These are phyloP conservation scores for Oreochromis aureus DNA, from an alignment of 2,113 vertebrate genomes.

Conservation along the genomic window DNA sequence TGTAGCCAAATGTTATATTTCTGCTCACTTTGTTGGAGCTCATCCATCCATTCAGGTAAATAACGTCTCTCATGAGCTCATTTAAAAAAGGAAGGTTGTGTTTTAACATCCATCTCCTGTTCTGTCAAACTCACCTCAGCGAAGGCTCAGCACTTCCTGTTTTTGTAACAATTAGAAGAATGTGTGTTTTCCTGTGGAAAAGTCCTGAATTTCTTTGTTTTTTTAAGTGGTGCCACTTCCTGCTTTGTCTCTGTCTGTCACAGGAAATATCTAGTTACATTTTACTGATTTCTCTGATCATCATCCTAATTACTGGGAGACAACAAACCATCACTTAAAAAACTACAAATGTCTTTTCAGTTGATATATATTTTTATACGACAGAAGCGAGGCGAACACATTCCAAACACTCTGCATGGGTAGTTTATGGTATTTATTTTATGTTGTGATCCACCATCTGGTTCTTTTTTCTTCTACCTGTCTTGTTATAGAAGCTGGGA, in stretches of 20 bases:
- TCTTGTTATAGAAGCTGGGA: neutral
- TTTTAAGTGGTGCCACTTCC: slow-evolving; percentile 21
- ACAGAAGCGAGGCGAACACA: neutral
- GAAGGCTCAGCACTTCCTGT: slow-evolving; percentile 33
- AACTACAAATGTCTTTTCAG: neutral
- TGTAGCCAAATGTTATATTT: neutral
- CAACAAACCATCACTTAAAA: neutral
- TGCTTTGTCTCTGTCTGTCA: neutral
- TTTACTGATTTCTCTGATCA: neutral
- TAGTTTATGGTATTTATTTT: neutral
- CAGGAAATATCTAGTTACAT: neutral
- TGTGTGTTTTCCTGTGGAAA: slow-evolving; percentile 30
- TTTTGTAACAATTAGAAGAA: slow-evolving; percentile 1
- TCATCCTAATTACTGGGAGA: neutral
- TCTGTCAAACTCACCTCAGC: neutral
- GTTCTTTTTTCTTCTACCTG: neutral
- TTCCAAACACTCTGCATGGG: neutral
- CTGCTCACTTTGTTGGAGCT: neutral
- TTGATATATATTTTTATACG: neutral
- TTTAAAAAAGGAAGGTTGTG: neutral
- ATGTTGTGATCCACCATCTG: neutral
- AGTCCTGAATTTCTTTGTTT: slow-evolving; percentile 39
- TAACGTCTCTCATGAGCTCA: neutral
- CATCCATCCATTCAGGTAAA: neutral
- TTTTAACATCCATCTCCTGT: slow-evolving; percentile 23